Conservation (phyloP, 2,113 vertebrate genomes). For the Eublepharis macularius region DNA sequence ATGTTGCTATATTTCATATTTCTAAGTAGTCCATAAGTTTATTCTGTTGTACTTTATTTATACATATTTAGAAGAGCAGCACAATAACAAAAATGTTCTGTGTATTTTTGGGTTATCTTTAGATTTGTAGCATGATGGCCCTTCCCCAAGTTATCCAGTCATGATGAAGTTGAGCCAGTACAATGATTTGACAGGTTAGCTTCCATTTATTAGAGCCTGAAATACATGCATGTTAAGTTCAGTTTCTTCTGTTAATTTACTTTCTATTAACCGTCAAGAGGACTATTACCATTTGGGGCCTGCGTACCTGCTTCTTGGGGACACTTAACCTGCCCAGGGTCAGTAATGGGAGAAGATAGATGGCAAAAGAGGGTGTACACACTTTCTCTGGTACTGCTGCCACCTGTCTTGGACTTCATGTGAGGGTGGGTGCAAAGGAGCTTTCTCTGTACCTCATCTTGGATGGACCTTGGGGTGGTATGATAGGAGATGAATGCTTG, state of each 20-base stretch:
- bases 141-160: neutral
- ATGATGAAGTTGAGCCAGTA: neutral
- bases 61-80: neutral
- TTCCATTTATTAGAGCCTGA: neutral
- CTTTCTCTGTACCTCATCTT: no score
- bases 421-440: no score
- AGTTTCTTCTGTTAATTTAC: neutral
- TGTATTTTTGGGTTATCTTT: neutral
- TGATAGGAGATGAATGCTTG: no score
- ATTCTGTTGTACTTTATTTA: neutral
- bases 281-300: no score
- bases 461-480: no score
- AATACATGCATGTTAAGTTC: neutral
- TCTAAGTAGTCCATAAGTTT: neutral
- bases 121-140: neutral
- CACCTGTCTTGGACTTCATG: no score
- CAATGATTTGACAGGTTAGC: neutral
- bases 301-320: no score
- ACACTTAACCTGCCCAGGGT: no score
- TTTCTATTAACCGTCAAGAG: no score
- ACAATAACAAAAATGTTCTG: neutral
- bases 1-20: neutral
- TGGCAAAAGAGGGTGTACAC: no score
- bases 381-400: no score
- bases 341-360: no score